These are phyloP conservation scores for Rosalia funebris DNA, from an alignment of 2,888 invertebrate genomes.

Conservation along the genomic window DNA sequence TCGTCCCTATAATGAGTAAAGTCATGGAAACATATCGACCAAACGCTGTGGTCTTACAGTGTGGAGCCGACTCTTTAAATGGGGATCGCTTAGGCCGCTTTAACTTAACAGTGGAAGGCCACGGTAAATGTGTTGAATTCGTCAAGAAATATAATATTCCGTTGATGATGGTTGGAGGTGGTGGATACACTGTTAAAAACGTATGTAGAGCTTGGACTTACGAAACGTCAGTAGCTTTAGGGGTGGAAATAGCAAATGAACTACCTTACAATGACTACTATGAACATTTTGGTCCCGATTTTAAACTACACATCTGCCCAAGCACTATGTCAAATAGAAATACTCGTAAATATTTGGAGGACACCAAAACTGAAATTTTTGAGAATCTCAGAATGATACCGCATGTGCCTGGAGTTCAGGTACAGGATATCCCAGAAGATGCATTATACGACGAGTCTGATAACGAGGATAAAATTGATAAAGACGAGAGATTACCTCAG, in stretches of 20 bases:
- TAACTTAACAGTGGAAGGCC: constrained; percentile 90
- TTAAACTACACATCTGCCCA: constrained; percentile 98
- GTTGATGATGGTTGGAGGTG: constrained; percentile 95
- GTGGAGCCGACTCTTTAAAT: constrained; percentile 98
- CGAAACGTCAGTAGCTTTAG: constrained; percentile 96
- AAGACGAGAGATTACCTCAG: constrained; percentile 89
- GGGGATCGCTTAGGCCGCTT: constrained; percentile 97
- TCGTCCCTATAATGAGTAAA: constrained; percentile 94
- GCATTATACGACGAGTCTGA: constrained; percentile 83
- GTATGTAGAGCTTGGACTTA: constrained; percentile 99
- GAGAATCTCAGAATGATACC: constrained; percentile 98
- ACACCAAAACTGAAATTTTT: constrained; percentile 92
- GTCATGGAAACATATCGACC: constrained; percentile 99
- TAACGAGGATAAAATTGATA: constrained; percentile 83
- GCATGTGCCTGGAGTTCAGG: constrained; percentile 97
- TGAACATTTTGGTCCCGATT: constrained; percentile 99
- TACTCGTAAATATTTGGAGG: constrained; percentile 96
- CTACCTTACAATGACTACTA: constrained; percentile 99
- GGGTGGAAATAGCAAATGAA: constrained; percentile 96
- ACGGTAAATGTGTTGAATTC: constrained; percentile 97
- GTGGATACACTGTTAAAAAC: constrained; percentile 98
- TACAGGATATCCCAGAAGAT: constrained; percentile 85
- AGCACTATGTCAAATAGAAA: constrained; percentile 99
- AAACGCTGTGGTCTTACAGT: constrained; percentile 96
- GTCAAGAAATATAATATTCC: constrained; percentile 97